Base-by-base conservation (phyloP, 1,140 invertebrate species). In the Drosophila melanica region DNA sequence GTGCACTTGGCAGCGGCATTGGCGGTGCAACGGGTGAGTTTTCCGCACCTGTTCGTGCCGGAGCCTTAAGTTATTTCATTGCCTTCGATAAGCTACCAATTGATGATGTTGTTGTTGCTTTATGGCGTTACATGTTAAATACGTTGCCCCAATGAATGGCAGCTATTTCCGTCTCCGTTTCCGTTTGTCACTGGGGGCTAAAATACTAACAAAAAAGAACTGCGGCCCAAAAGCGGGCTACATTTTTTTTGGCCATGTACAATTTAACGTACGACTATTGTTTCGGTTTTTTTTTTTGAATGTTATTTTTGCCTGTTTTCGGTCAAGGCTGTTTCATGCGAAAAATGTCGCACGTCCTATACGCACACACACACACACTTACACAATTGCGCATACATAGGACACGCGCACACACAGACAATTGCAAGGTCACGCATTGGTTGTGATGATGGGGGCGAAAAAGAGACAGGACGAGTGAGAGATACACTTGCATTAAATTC, bases 21-120 rank as follows among this genome's bases (percentile, higher is more conserved):
- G 81, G 75, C 39, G 47, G 82, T n/a, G 23, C 45, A 30, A 23
- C 68, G 44, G 82, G 82, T 87, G 51, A 87, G 82, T 81, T 48
- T 58, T n/a, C 8, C 48, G 58, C 12, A 23, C 5, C 11, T 47
- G 44, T 23, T 63, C 23, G 12, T 65, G 16, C 51, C 44, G 7
- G 33, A 8, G 16, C 18, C 23, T 62, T 33, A 54, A 39, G 14
- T 70, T 16, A 11, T 58, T 51, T 41, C 47, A 59, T 54, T 55
- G 60, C 51, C 65, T 42, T 71, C 47, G 30, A 72, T 20, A 47
- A 35, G 59, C 30, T 12, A 41, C 47, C 59, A 55, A 48, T 41
- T 63, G 20, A 55, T 68, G 58, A 51, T n/a, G 12, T 53, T 68
- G 10, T 35, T 60, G 48, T 68, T 53, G 47, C 39, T n/a, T 50